phyloP scores from a whole-genome alignment of 1,140 invertebrate genomes.

The Melitaea cinxia region DNA sequence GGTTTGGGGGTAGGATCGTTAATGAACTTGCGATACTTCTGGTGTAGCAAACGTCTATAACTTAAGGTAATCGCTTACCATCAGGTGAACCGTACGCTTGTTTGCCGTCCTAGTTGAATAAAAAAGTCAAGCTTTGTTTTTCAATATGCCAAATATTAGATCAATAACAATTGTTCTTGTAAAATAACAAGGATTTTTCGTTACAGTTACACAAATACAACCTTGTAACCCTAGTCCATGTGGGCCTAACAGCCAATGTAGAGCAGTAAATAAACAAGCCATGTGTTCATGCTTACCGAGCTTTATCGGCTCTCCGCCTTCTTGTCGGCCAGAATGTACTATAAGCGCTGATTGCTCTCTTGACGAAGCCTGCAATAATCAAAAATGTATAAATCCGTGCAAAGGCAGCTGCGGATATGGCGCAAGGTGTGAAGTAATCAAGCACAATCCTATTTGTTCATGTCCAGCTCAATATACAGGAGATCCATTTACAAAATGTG shows the following conservation, averaged over 20 bases:
- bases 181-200: constrained; percentile 28
- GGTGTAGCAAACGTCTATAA: no score
- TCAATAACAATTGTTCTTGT: no score
- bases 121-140: no score
- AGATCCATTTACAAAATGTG: constrained; percentile 86
- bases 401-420: constrained; percentile 88
- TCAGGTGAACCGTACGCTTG: no score
- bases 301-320: constrained; percentile 87
- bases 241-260: constrained; percentile 88
- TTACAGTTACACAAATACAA: constrained; percentile 62
- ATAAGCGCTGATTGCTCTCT: constrained; percentile 86
- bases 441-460: constrained; percentile 88
- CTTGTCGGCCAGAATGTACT: constrained; percentile 88
- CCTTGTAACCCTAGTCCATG: constrained; percentile 87
- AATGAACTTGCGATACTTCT: no score
- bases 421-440: constrained; percentile 89
- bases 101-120: no score
- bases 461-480: constrained; percentile 85
- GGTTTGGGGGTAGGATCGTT: no score
- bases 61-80: no score
- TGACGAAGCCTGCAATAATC: constrained; percentile 85
- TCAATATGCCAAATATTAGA: no score
- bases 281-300: constrained; percentile 88
- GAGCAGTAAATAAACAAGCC: constrained; percentile 83
- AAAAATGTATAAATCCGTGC: constrained; percentile 87